Percentiles rank a stretch among this genome's conserved stretches.
These are phyloP conservation scores for Cordilura impudica DNA, from an alignment of 2,888 invertebrate genomes.

Conservation along the genomic window DNA sequence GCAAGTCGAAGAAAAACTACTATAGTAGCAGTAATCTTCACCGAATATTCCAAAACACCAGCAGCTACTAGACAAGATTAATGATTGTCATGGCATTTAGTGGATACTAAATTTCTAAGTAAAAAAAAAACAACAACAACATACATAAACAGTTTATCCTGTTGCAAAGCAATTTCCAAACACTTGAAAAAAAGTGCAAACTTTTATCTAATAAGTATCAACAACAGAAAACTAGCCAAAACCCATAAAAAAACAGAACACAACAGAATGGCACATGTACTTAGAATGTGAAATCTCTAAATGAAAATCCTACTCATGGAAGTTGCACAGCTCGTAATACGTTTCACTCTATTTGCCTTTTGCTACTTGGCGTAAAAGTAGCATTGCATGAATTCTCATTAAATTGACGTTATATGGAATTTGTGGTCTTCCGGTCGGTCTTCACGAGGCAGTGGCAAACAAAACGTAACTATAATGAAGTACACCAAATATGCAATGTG, in stretches of 20 bases:
- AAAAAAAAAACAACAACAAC: constrained; percentile 28
- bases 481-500: constrained; percentile 20
- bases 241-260: neutral
- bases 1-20: constrained; percentile 31
- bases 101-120: constrained; percentile 49
- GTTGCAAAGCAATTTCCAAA: constrained; percentile 48
- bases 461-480: neutral
- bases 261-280: constrained; percentile 2
- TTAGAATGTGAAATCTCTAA: neutral
- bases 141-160: constrained; percentile 43
- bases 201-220: constrained; percentile 23
- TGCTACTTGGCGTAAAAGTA: constrained; percentile 60
- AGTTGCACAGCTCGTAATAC: neutral
- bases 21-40: constrained; percentile 34
- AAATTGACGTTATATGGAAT: constrained; percentile 67
- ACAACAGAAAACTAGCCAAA: neutral
- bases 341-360: constrained; percentile 50
- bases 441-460: neutral
- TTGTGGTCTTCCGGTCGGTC: constrained; percentile 67
- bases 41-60: constrained; percentile 41
- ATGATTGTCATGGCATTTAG: constrained; percentile 61
- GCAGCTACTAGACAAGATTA: constrained; percentile 49
- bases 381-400: constrained; percentile 65
- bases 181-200: constrained; percentile 25
- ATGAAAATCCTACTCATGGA: neutral